These are phyloP conservation scores for Hoplias malabaricus DNA, from an alignment of 2,113 vertebrate genomes.

Conservation along the genomic window DNA sequence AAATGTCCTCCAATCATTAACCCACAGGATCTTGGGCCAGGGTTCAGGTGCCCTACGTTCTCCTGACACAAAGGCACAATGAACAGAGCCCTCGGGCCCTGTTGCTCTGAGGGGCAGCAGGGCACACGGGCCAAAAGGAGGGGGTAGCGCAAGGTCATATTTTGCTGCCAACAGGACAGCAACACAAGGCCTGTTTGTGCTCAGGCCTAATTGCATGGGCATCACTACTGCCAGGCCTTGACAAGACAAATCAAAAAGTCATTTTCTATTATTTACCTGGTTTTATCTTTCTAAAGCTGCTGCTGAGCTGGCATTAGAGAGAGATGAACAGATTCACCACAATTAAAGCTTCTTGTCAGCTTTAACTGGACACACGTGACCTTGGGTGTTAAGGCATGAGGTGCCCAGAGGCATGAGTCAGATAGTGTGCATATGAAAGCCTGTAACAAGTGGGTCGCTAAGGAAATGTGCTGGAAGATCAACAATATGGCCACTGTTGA, in stretches of 20 bases:
- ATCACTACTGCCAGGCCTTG: slow-evolving; percentile 36
- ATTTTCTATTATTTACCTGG: slow-evolving; percentile 51
- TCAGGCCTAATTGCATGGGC: slow-evolving; percentile 30
- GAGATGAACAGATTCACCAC: slow-evolving; percentile 3
- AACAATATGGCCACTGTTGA: slow-evolving; percentile 41
- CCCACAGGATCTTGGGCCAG: slow-evolving; percentile 51
- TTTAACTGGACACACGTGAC: slow-evolving; percentile 13
- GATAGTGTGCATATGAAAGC: slow-evolving; percentile 15
- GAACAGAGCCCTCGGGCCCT: slow-evolving; percentile 17
- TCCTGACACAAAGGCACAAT: slow-evolving; percentile 12
- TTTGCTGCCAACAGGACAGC: slow-evolving; percentile 35
- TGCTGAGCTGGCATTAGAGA: slow-evolving; percentile 41
- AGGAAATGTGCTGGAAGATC: slow-evolving; percentile 26
- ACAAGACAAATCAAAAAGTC: slow-evolving; percentile 37
- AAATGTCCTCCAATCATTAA: slow-evolving; percentile 75
- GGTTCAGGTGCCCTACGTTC: slow-evolving; percentile 48
- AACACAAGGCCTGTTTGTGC: slow-evolving; percentile 55
- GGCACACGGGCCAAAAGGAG: slow-evolving; percentile 23
- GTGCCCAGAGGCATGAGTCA: slow-evolving; percentile 18
- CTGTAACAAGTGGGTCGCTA: slow-evolving; percentile 29
- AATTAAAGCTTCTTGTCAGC: slow-evolving; percentile 17
- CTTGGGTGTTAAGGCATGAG: slow-evolving; percentile 8
- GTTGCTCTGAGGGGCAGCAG: not conserved
- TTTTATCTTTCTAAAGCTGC: slow-evolving; percentile 48
- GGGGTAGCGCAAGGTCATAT: slow-evolving; percentile 46